Evolutionary conservation across 2,888 invertebrate species (phyloP), one percentile per base, ranked within the genome.

Genomic region (Corythucha ciliata): DNA sequence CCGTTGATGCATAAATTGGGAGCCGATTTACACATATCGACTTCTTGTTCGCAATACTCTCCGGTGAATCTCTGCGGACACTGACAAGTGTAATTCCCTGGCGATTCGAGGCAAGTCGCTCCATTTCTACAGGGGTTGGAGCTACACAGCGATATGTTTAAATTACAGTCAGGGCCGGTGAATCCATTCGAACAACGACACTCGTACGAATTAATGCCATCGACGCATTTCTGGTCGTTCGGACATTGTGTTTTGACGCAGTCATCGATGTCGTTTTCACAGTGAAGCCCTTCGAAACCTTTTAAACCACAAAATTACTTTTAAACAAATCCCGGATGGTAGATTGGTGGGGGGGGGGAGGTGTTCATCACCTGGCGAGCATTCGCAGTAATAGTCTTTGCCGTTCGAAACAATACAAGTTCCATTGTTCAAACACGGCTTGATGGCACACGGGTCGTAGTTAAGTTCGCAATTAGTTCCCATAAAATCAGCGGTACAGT

Each of bases 21-120:
- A n/a, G 67, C 64, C 0, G 66, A 61, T 47, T 70, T 67, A 66
- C 87, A 87, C 67, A 90, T 90, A 64, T 90, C 78, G 14, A 88
- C 74, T 64, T 90, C 89, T 48, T 36, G 24, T 8, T 49, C 45
- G 26, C 55, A 54, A 48, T 49, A 33, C 10, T 25, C 8, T 2
- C 54, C 84, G 69, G 75, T 74, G 64, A 71, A 83, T 58, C 82
- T 83, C 53, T 71, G 68, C 58, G 74, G 72, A 70, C 91, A 91
- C 58, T 70, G 68, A 73, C 90, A 91, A 61, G 74, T 76, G 70
- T 77, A 82, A 58, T 78, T 76, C 58, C 73, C 72, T 40, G 68
- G 70, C 46, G 67, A 72, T 66, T 80, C 78, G 56, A 73, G 69
- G 68, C 87, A 87, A 48, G 79, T 80, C 61, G 80, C 85, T 70